These are phyloP conservation scores for Alosa sapidissima DNA, from an alignment of 2,797 vertebrate genomes.

Conservation along the genomic window DNA sequence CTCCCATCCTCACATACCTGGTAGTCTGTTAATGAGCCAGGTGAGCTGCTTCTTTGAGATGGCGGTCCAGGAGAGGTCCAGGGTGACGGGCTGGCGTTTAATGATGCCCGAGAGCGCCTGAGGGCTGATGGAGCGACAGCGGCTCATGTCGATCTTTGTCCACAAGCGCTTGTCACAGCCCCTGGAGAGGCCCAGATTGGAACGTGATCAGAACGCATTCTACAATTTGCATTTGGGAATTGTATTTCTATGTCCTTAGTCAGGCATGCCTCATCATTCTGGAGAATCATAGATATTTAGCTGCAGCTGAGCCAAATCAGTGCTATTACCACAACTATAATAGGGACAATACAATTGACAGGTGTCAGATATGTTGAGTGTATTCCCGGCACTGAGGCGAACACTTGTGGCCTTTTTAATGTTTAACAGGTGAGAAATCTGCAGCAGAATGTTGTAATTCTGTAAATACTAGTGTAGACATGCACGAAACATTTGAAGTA, in stretches of 20 bases:
- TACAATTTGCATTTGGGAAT: no score
- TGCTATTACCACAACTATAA: no score
- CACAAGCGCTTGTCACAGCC: constrained; percentile 97
- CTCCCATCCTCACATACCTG: constrained; percentile 69
- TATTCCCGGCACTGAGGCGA: no score
- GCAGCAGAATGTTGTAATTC: neutral
- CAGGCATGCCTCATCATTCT: neutral
- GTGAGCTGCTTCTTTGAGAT: constrained; percentile 98
- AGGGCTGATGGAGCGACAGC: constrained; percentile 90
- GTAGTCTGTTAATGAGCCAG: constrained; percentile 93
- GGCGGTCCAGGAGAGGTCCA: constrained; percentile 96
- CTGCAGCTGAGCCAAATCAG: no score
- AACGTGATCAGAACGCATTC: constrained; percentile 22
- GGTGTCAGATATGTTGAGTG: no score
- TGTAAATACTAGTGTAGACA: neutral
- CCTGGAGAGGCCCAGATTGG: constrained; percentile 65
- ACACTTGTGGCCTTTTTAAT: neutral
- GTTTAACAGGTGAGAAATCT: neutral
- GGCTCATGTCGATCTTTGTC: constrained; percentile 92
- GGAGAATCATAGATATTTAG: neutral
- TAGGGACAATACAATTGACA: no score
- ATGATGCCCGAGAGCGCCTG: constrained; percentile 95
- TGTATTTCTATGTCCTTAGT: no score
- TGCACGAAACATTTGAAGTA: no score
- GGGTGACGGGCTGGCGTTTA: constrained; percentile 90